Base-by-base conservation (phyloP, 2,113 vertebrate genomes). In the Gallinago undulata region DNA sequence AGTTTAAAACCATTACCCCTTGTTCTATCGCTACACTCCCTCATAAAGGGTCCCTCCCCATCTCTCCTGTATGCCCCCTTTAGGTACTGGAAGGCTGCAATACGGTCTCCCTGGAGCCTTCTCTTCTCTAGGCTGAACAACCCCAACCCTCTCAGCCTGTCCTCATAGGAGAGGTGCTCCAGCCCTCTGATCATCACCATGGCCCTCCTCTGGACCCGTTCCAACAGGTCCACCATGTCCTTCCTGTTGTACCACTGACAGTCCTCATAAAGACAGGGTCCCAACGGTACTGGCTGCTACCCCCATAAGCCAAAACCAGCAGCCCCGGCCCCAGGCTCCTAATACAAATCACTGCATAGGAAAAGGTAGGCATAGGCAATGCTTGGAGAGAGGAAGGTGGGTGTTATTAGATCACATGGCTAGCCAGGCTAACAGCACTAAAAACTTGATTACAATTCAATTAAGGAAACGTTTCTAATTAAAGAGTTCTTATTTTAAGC, bases 391-490 rank as follows among this genome's bases (percentile, higher is more conserved):
- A 87, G 30, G 74, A 39, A 84, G 91, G 94, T 94, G 93, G 89
- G 91, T 96, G 89, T 96, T 96, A 94, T 47, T 80, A 94, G 89
- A 91, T 91, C 92, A 95, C 91, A 68, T 45, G 70, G 81, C 69
- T 92, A 84, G 69, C 74, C 85, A 73, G 91, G 74, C 87, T 91
- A 93, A 67, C 63, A 87, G 92, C 77, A 93, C 59, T 53, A 91
- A 94, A 93, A 94, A 35, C 93, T 96, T 94, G 94, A 96, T 96
- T 96, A 96, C 87, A 95, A 96, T 95, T 96, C 92, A 96, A 94
- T 96, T 96, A 96, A 92, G 67, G 81, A 62, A 93, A 96, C 68
- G 57, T 73, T 96, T 92, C 80, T 94, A 97, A 96, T 96, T 96
- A 91, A 95, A 85, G 90, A 89, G n/a, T 91, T 95, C 78, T 97